Percentiles rank a stretch among this genome's conserved stretches.
phyloP scores from a whole-genome alignment of 2,888 invertebrate species.

The Chaitophorus viminalis region DNA sequence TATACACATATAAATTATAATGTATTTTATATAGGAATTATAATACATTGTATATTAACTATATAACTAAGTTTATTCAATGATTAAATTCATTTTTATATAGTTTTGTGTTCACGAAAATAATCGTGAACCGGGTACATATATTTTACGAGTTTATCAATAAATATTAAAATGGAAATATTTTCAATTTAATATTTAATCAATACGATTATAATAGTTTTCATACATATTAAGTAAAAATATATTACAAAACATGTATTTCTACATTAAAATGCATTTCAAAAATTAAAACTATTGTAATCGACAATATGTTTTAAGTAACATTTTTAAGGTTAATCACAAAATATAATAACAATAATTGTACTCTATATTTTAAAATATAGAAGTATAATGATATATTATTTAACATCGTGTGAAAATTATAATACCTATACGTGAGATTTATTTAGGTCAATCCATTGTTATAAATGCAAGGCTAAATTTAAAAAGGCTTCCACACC shows the following conservation, averaged over 20 bases:
- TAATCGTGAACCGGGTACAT: not conserved
- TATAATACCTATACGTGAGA: not conserved
- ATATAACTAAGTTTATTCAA: not conserved
- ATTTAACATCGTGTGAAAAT: not conserved
- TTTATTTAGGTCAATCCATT: constrained; percentile 46
- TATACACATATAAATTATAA: not conserved
- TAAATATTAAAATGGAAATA: not conserved
- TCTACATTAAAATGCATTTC: not conserved
- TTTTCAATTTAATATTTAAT: not conserved
- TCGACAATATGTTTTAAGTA: not conserved
- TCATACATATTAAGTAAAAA: not conserved
- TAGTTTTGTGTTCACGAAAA: not conserved
- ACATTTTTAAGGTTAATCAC: too few relatives aligned
- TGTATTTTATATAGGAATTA: not conserved
- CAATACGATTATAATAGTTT: not conserved
- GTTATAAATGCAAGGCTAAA: constrained; percentile 40
- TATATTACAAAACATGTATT: not conserved
- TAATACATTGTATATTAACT: too few relatives aligned
- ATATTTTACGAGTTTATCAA: too few relatives aligned
- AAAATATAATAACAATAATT: not conserved
- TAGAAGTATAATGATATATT: not conserved
- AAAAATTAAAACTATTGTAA: not conserved
- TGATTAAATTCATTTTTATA: not conserved
- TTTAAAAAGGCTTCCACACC: constrained; percentile 47
- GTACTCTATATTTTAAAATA: not conserved